Evolutionary conservation across 2,113 vertebrate genomes (phyloP).

Genomic region (Ceyx melanurus): DNA sequence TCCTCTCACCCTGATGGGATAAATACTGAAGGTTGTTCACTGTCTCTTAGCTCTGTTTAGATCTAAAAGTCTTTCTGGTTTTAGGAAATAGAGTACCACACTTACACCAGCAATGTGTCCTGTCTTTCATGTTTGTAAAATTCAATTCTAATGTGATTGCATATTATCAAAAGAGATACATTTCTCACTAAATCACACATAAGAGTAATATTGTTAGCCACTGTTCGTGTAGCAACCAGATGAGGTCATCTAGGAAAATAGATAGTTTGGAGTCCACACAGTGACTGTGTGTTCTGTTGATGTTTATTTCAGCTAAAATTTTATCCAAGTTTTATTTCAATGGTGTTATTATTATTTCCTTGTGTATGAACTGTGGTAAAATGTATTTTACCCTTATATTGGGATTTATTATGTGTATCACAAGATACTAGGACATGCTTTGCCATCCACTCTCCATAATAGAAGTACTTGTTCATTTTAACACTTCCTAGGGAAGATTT

Average conservation of each 20-base stretch:
- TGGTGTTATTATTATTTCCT: not conserved
- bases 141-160: not conserved
- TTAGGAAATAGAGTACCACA: not conserved
- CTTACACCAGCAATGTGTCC: not conserved
- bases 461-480: not conserved
- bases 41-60: not conserved
- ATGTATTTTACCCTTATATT: not conserved
- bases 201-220: not conserved
- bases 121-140: not conserved
- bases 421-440: not conserved
- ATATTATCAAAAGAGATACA: not conserved
- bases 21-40: not conserved
- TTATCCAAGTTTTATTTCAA: not conserved
- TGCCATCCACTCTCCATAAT: not conserved
- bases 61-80: not conserved
- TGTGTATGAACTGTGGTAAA: not conserved
- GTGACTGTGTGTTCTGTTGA: not conserved
- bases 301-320: not conserved
- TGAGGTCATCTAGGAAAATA: not conserved
- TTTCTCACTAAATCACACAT: not conserved
- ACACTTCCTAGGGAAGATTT: not conserved
- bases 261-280: not conserved
- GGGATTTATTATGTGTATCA: not conserved
- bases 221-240: not conserved
- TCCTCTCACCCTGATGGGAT: not conserved